A percentile compares a stretch with the other conserved stretches of the same genome.
Conservation (phyloP, 2,888 invertebrate genomes). For the Eremobia ochroleuca region DNA sequence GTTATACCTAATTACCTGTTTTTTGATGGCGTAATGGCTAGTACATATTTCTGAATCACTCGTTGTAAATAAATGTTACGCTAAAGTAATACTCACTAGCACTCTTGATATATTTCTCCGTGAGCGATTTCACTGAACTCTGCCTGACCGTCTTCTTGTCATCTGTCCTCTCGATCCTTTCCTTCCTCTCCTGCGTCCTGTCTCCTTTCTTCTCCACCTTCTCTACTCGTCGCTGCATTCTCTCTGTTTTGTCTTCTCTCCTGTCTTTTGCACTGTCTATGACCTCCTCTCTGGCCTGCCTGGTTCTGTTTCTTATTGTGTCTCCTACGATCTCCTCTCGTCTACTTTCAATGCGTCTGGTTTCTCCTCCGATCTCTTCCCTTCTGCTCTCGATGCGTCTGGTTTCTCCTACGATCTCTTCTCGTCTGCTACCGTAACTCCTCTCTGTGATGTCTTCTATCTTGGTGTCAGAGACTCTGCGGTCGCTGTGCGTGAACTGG, state of each 20-base stretch:
- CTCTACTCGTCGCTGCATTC: slow-evolving; percentile 59
- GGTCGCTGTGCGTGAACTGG: slow-evolving; percentile 86
- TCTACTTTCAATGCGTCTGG: slow-evolving; percentile 50
- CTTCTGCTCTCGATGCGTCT: slow-evolving; percentile 48
- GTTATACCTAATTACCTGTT: background rate
- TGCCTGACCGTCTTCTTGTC: slow-evolving; percentile 91
- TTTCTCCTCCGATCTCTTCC: slow-evolving; percentile 48
- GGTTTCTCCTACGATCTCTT: slow-evolving; percentile 54
- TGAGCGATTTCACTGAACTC: slow-evolving; percentile 94
- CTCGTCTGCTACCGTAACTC: slow-evolving; percentile 42
- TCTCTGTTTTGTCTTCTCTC: slow-evolving; percentile 57
- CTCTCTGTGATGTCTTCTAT: slow-evolving; percentile 69
- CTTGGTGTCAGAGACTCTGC: slow-evolving; percentile 74
- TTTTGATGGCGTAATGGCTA: background rate
- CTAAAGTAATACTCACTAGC: slow-evolving; percentile 83
- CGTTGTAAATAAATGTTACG: slow-evolving; percentile 8
- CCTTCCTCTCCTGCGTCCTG: slow-evolving; percentile 68
- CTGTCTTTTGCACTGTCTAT: slow-evolving; percentile 36
- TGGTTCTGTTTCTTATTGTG: slow-evolving; percentile 36
- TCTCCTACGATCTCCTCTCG: slow-evolving; percentile 55
- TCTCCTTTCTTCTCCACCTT: slow-evolving; percentile 73
- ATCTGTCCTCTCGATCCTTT: slow-evolving; percentile 75
- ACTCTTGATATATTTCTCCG: slow-evolving; percentile 95
- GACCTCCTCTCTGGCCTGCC: slow-evolving; percentile 53
- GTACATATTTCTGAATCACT: slow-evolving; percentile 14